phyloP scores from a whole-genome alignment of 2,113 vertebrate genomes.

The Narcine bancroftii region DNA sequence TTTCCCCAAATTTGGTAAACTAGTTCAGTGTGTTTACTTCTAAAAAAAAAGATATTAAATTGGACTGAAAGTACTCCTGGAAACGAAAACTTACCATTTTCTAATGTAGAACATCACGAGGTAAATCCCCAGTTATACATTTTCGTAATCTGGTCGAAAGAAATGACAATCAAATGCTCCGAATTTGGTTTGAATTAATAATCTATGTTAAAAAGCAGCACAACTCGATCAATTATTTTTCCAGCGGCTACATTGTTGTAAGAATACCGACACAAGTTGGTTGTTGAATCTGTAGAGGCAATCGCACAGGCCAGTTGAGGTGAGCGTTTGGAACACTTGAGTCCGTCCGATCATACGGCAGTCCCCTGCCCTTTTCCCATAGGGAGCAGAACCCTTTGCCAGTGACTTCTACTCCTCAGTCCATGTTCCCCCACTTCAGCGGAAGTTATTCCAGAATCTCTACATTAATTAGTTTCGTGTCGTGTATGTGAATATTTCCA shows the following conservation, averaged over 20 bases:
- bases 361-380: background rate
- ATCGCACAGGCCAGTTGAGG: background rate
- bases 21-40: background rate
- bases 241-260: background rate
- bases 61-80: background rate
- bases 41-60: background rate
- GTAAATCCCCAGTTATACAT: background rate
- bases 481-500: background rate
- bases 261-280: background rate
- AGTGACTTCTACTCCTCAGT: background rate
- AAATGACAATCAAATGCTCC: background rate
- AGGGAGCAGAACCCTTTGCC: background rate
- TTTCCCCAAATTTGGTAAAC: background rate
- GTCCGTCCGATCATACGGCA: background rate
- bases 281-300: background rate
- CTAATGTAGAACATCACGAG: background rate
- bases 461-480: background rate
- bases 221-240: background rate
- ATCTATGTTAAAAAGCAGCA: background rate
- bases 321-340: background rate
- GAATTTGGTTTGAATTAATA: background rate
- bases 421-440: background rate
- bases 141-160: background rate
- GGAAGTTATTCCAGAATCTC: background rate
- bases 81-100: background rate